Evolutionary conservation across 2,888 invertebrate genomes (phyloP).

Genomic region (Lamproptera curius): DNA sequence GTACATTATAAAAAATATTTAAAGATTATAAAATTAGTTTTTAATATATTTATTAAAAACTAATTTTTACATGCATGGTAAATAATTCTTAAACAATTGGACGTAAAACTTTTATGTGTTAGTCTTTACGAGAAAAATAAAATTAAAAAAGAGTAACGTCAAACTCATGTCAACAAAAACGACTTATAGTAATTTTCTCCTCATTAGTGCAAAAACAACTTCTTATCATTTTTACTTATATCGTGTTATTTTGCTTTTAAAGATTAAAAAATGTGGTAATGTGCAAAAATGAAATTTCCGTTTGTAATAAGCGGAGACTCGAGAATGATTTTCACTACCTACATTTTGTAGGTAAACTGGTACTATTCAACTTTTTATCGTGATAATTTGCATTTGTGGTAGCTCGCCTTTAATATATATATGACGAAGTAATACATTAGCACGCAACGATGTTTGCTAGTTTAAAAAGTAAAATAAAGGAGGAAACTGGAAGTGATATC

Average conservation of each 20-base stretch:
- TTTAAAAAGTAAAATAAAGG: conserved; percentile 92
- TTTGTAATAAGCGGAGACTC: conserved; percentile 1
- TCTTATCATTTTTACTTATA: not conserved
- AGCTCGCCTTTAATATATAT: too few relatives aligned
- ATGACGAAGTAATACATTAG: too few relatives aligned
- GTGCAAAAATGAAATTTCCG: not conserved
- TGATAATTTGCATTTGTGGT: conserved; percentile 35
- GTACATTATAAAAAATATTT: too few relatives aligned
- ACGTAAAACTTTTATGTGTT: too few relatives aligned
- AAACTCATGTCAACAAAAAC: conserved; percentile 13
- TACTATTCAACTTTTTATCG: conserved; percentile 38
- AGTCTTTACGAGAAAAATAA: too few relatives aligned
- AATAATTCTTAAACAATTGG: too few relatives aligned
- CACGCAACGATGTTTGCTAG: conserved; percentile 86
- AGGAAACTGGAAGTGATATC: conserved; percentile 91
- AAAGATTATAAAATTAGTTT: too few relatives aligned
- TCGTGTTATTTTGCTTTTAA: not conserved
- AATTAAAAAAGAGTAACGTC: not conserved
- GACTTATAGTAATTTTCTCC: not conserved
- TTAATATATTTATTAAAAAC: too few relatives aligned
- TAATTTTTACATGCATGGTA: too few relatives aligned
- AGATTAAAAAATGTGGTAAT: conserved; percentile 6
- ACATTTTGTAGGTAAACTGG: conserved; percentile 26
- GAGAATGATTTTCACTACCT: not conserved
- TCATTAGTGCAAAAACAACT: too few relatives aligned